Percentiles rank a stretch among this genome's conserved stretches.
These are phyloP conservation scores for Perithous albicinctus DNA, from an alignment of 2,888 invertebrate genomes.

Conservation along the genomic window DNA sequence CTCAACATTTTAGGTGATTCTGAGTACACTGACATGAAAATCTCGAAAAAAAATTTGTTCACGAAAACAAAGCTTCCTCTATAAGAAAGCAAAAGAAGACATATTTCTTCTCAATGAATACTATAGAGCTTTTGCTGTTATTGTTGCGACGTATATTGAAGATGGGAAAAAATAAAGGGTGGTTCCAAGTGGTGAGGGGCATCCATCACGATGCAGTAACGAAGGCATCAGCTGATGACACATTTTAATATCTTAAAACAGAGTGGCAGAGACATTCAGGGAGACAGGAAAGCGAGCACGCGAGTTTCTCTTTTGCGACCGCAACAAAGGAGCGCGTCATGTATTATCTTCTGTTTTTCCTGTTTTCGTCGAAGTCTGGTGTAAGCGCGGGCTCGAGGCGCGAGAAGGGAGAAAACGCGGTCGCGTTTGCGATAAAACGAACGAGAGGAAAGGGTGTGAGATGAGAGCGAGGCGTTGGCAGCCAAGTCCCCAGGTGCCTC, in stretches of 20 bases:
- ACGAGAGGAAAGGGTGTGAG: conserved; percentile 60
- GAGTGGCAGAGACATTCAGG: conserved; percentile 47
- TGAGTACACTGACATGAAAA: no score
- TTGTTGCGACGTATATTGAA: conserved; percentile 30
- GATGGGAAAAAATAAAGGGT: conserved; percentile 33
- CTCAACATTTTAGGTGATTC: no score
- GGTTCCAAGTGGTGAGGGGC: conserved; percentile 51
- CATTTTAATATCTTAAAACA: conserved; percentile 84
- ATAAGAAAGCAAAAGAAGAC: no score
- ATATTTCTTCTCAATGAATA: conserved; percentile 12
- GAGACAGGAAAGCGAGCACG: conserved; percentile 69
- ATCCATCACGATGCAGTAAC: conserved; percentile 76
- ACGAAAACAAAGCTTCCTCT: no score
- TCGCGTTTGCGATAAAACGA: conserved; percentile 64
- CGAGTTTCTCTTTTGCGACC: conserved; percentile 66
- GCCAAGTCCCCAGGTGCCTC: conserved; percentile 81
- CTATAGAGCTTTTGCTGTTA: conserved; percentile 19
- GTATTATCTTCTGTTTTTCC: conserved; percentile 79
- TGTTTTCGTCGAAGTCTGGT: conserved; percentile 74
- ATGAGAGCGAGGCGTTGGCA: conserved; percentile 58
- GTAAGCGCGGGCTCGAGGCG: conserved; percentile 62
- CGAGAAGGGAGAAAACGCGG: conserved; percentile 56
- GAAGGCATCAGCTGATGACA: conserved; percentile 83
- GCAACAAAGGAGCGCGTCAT: conserved; percentile 80
- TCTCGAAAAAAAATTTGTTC: no score